Percentiles rank a stretch among this genome's conserved stretches.
Evolutionary conservation across 2,888 invertebrate genomes (phyloP).

Genomic region (Himalopsyche tibetana): DNA sequence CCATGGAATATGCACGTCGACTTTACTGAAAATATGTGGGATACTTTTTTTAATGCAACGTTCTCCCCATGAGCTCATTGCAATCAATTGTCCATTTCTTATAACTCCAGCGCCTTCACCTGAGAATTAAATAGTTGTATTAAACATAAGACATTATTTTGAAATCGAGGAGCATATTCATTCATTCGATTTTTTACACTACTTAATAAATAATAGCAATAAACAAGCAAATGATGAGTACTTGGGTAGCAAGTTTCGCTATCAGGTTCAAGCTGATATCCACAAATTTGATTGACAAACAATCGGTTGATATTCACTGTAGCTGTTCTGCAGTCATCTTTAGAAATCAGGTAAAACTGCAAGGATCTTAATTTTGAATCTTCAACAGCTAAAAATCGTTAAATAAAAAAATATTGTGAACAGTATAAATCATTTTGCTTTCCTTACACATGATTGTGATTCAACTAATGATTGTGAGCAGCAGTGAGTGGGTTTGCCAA

Average conservation of each 20-base stretch:
- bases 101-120: conserved; percentile 3
- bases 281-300: background rate
- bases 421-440: too few relatives aligned
- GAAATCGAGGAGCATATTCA: background rate
- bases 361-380: background rate
- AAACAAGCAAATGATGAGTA: background rate
- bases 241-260: background rate
- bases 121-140: background rate
- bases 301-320: background rate
- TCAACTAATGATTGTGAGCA: too few relatives aligned
- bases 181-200: background rate
- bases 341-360: background rate
- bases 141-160: background rate
- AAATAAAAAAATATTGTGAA: background rate
- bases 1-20: background rate
- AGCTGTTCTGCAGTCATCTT: background rate
- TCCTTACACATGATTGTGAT: too few relatives aligned
- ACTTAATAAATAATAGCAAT: background rate
- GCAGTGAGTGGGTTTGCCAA: too few relatives aligned
- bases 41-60: background rate
- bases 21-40: background rate
- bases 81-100: background rate
- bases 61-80: background rate
- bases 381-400: background rate
- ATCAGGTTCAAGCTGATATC: background rate